Conservation (phyloP, 2,113 vertebrate species). For the Haemorhous mexicanus region DNA sequence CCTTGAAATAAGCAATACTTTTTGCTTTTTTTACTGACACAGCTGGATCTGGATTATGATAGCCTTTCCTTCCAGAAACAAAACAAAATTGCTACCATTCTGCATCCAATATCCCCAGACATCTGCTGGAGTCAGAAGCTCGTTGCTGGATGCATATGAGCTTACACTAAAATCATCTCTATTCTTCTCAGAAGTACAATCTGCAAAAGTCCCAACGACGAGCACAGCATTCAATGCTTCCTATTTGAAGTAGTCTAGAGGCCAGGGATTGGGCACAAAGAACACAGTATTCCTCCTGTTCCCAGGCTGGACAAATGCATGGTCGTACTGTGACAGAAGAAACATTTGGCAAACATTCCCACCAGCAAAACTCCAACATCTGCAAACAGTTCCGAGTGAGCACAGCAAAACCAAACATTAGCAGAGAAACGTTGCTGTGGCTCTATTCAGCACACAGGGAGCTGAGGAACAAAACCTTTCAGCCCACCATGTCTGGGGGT, state of each 20-base stretch:
- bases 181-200: constrained; percentile 38
- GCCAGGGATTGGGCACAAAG: background rate
- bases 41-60: constrained; percentile 33
- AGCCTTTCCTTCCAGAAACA: constrained; percentile 47
- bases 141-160: constrained; percentile 4
- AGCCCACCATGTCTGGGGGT: background rate
- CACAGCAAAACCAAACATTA: constrained; percentile 16
- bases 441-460: background rate
- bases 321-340: constrained; percentile 13
- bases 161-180: constrained; percentile 47
- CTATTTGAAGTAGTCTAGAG: background rate
- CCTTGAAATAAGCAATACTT: constrained; percentile 38
- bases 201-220: background rate
- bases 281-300: constrained; percentile 8
- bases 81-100: constrained; percentile 51
- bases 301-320: constrained; percentile 31
- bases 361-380: constrained; percentile 33
- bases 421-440: background rate
- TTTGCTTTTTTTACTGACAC: background rate
- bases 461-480: background rate
- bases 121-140: constrained; percentile 40
- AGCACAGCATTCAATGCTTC: background rate
- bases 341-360: constrained; percentile 39
- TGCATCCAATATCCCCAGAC: constrained; percentile 39
- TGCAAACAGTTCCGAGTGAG: constrained; percentile 10